phyloP scores from a whole-genome alignment of 2,797 vertebrate species.

The Spondyliosoma cantharus region DNA sequence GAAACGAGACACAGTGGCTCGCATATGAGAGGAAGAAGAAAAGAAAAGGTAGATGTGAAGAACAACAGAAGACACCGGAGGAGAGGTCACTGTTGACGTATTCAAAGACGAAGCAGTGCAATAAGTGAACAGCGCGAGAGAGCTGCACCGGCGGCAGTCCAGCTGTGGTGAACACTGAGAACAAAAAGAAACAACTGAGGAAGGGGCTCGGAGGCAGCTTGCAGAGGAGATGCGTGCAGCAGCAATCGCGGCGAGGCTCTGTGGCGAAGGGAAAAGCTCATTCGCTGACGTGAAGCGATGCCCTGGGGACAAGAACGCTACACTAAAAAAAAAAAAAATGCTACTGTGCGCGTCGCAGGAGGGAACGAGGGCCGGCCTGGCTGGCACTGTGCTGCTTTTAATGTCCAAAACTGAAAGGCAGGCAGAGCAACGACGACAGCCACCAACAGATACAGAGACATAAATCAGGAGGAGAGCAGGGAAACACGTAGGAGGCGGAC shows the following conservation, averaged over 20 bases:
- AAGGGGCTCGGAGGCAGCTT: background rate
- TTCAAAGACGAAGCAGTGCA: background rate
- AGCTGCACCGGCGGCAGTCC: constrained; percentile 20
- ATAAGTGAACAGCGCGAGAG: background rate
- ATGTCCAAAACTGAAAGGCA: background rate
- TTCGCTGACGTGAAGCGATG: constrained; percentile 29
- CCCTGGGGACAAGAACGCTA: constrained; percentile 28
- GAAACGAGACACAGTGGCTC: constrained; percentile 19
- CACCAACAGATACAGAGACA: background rate
- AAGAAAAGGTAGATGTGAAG: background rate
- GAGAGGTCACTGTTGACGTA: background rate
- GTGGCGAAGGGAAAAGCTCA: constrained; percentile 22
- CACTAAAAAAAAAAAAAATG: constrained; percentile 2
- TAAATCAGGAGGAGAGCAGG: background rate
- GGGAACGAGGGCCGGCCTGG: constrained; percentile 15
- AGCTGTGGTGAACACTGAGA: constrained; percentile 25
- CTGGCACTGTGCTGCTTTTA: constrained; percentile 5
- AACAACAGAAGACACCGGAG: background rate
- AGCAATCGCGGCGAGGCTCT: constrained; percentile 6
- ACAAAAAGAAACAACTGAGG: background rate
- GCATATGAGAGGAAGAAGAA: background rate
- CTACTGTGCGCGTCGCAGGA: constrained; percentile 11
- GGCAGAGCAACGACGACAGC: background rate
- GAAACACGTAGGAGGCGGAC: constrained; percentile 1
- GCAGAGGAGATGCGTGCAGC: constrained; percentile 12